Evolutionary conservation across 2,113 vertebrate genomes (phyloP).

Genomic region (Lamprotornis superbus): DNA sequence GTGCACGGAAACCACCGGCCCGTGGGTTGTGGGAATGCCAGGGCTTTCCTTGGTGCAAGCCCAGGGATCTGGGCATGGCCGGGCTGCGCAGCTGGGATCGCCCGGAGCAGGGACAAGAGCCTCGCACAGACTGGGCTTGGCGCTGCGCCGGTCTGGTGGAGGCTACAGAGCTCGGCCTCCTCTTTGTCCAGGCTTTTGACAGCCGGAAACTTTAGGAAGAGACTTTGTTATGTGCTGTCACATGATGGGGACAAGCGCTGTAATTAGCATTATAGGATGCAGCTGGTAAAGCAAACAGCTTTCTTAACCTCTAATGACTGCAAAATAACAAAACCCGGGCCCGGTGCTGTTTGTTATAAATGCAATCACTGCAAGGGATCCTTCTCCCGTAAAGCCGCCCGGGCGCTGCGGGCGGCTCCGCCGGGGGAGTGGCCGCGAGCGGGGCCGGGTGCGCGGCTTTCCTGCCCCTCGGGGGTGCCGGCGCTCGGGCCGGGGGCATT

Average conservation of each 20-base stretch:
- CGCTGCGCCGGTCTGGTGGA: rapidly evolving
- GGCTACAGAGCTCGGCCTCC: background rate
- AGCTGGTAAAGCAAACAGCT: background rate
- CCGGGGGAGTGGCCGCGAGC: background rate
- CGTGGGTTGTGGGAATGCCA: rapidly evolving
- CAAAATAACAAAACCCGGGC: rapidly evolving
- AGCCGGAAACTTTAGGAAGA: background rate
- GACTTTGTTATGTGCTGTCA: background rate
- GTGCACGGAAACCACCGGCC: rapidly evolving
- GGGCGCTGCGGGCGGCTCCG: background rate
- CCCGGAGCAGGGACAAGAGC: rapidly evolving
- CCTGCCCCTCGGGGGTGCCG: background rate
- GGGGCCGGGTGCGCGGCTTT: background rate
- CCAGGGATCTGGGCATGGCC: rapidly evolving
- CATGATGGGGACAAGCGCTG: background rate
- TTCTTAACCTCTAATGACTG: background rate
- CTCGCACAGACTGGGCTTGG: rapidly evolving
- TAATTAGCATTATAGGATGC: rapidly evolving
- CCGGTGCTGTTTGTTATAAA: background rate
- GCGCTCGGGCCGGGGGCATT: background rate
- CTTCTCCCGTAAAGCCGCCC: rapidly evolving
- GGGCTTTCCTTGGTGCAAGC: no score
- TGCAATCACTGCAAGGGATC: background rate
- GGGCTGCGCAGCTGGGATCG: rapidly evolving
- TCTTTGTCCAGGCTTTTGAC: background rate